These are phyloP conservation scores for Conomelus anceps DNA, from an alignment of 2,888 invertebrate genomes.

Conservation along the genomic window DNA sequence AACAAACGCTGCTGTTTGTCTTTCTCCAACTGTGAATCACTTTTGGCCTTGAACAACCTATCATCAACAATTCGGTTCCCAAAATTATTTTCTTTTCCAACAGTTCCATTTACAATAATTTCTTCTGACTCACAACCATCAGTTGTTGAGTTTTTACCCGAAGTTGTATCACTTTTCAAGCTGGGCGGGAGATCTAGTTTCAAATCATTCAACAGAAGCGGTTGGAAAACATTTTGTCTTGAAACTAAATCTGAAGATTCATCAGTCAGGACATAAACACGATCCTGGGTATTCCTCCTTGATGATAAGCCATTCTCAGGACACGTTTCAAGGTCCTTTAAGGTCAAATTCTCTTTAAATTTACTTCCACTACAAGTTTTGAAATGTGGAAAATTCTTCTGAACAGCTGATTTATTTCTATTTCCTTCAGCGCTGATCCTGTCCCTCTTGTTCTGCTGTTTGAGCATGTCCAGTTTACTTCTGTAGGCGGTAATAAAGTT, in stretches of 20 bases:
- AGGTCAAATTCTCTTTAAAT: slow-evolving; percentile 38
- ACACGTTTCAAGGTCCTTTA: background rate
- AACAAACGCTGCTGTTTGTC: background rate
- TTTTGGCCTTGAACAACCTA: background rate
- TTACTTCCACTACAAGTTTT: too few species aligned
- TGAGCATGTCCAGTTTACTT: slow-evolving; percentile 46
- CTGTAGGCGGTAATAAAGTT: slow-evolving; percentile 55
- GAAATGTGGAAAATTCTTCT: background rate
- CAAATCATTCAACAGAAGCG: slow-evolving; percentile 14
- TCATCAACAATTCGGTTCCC: background rate
- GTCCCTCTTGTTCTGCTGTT: slow-evolving; percentile 38
- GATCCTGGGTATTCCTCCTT: background rate
- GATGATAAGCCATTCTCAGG: background rate
- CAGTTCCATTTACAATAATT: background rate
- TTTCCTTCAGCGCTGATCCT: slow-evolving; percentile 41
- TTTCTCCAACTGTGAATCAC: background rate
- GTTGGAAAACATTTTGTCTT: background rate
- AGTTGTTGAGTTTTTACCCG: background rate
- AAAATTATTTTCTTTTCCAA: too few species aligned
- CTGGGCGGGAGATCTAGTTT: background rate
- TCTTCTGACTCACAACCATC: background rate
- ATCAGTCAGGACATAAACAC: slow-evolving; percentile 5
- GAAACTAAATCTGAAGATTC: slow-evolving; percentile 13
- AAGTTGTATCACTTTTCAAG: background rate
- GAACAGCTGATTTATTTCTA: background rate